A percentile compares a stretch with the other conserved stretches of the same genome.
These are phyloP conservation scores for Atethmia centrago DNA, from an alignment of 2,888 invertebrate genomes.

Conservation along the genomic window DNA sequence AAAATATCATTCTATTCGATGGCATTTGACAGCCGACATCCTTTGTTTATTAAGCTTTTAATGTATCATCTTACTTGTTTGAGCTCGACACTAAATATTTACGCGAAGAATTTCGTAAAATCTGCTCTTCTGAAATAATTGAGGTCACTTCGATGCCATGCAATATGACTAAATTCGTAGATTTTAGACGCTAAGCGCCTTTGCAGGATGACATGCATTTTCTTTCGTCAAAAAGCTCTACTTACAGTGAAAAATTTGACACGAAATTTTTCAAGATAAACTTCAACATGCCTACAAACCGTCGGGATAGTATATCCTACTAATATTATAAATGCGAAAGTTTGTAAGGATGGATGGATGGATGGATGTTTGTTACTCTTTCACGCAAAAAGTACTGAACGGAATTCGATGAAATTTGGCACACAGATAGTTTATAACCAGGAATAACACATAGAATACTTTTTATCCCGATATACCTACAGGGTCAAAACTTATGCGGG, in stretches of 20 bases:
- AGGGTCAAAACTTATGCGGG: too few relatives aligned
- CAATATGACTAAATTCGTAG: background rate
- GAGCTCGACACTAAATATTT: conserved; percentile 25
- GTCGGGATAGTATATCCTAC: too few relatives aligned
- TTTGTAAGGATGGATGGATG: too few relatives aligned
- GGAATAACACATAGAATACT: too few relatives aligned
- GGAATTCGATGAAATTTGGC: too few relatives aligned
- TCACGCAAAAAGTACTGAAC: too few relatives aligned
- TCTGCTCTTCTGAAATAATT: conserved; percentile 24
- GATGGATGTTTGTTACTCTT: too few relatives aligned
- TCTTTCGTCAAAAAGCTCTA: background rate
- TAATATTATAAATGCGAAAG: too few relatives aligned
- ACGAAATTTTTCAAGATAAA: background rate
- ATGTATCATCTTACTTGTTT: conserved; percentile 57
- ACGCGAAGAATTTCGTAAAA: conserved; percentile 6
- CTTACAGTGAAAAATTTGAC: background rate
- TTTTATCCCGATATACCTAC: too few relatives aligned
- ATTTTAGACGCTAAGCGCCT: background rate
- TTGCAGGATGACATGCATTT: background rate
- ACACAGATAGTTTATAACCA: too few relatives aligned
- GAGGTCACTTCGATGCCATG: conserved; percentile 2
- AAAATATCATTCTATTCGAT: background rate
- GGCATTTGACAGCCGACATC: conserved; percentile 14
- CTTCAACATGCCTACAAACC: background rate
- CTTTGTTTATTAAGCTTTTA: conserved; percentile 52